These are phyloP conservation scores for Eupithecia vulgata DNA, from an alignment of 2,888 invertebrate species.

Conservation along the genomic window DNA sequence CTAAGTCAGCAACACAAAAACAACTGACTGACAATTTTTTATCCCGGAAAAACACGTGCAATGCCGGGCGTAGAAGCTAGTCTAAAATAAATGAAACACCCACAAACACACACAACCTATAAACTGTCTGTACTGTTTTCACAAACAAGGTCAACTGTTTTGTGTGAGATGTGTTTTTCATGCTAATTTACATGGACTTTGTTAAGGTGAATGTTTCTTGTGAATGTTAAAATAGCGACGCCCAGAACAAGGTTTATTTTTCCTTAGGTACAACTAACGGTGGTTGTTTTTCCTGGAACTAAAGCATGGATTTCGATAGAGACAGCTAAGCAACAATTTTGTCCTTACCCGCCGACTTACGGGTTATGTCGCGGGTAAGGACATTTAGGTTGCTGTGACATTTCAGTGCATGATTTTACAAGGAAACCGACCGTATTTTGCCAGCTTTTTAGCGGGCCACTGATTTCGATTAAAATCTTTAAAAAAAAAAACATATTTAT, in stretches of 20 bases:
- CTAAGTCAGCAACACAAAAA: too few relatives aligned
- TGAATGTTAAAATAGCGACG: not conserved
- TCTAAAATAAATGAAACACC: not conserved
- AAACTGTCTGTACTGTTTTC: not conserved
- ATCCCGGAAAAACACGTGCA: not conserved
- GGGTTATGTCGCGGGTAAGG: too few relatives aligned
- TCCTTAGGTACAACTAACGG: not conserved
- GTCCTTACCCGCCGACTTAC: too few relatives aligned
- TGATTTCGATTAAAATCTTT: too few relatives aligned
- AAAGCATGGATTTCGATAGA: too few relatives aligned
- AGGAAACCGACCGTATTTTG: not conserved
- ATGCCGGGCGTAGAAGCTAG: not conserved
- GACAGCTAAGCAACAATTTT: too few relatives aligned
- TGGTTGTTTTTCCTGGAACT: too few relatives aligned
- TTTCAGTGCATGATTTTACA: not conserved
- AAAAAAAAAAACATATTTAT: too few relatives aligned
- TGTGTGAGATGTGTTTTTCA: conserved; percentile 5
- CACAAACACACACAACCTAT: not conserved
- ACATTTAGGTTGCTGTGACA: too few relatives aligned
- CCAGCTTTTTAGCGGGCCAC: not conserved
- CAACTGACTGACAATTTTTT: too few relatives aligned
- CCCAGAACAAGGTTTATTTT: not conserved
- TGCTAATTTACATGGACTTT: not conserved
- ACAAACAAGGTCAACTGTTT: conserved; percentile 3
- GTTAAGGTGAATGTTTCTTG: not conserved